Evolutionary conservation across 2,888 invertebrate genomes (phyloP).

Genomic region (Cremastinae sp.): DNA sequence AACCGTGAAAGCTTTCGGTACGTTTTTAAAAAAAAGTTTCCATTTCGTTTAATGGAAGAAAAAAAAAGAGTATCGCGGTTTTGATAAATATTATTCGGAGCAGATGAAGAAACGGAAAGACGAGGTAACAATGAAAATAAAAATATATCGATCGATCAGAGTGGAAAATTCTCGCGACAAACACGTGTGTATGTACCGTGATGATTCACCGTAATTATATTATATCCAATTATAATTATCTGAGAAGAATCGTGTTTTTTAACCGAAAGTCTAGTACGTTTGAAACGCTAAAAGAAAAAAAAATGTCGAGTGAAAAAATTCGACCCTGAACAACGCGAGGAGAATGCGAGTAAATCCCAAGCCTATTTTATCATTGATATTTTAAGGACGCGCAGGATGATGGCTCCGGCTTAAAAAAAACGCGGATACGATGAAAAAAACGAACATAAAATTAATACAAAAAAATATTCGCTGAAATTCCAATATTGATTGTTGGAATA

Average conservation of each 20-base stretch:
- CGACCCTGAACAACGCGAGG: constrained; percentile 46
- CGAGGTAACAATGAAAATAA: constrained; percentile 5
- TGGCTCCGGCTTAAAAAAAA: constrained; percentile 15
- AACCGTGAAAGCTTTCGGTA: too few relatives aligned
- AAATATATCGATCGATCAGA: constrained; percentile 30
- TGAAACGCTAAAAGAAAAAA: background rate
- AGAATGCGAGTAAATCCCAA: constrained; percentile 11
- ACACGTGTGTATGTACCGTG: constrained; percentile 26
- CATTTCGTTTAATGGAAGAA: too few relatives aligned
- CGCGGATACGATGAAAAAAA: constrained; percentile 3
- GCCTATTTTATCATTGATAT: constrained; percentile 35
- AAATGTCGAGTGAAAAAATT: constrained; percentile 14
- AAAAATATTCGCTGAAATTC: too few relatives aligned
- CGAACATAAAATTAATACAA: background rate
- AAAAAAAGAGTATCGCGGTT: background rate
- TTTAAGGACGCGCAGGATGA: constrained; percentile 32
- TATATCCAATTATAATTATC: constrained; percentile 27
- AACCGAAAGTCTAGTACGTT: background rate
- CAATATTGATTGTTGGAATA: too few relatives aligned
- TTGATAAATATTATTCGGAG: background rate
- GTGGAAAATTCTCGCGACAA: constrained; percentile 13
- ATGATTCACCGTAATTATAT: constrained; percentile 33
- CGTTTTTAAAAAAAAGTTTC: too few relatives aligned
- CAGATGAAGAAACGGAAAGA: too few relatives aligned
- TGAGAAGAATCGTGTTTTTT: constrained; percentile 4